A percentile compares a stretch with the other conserved stretches of the same genome.
These are phyloP conservation scores for Micronisus gabar DNA, from an alignment of 2,113 vertebrate species.

Conservation along the genomic window DNA sequence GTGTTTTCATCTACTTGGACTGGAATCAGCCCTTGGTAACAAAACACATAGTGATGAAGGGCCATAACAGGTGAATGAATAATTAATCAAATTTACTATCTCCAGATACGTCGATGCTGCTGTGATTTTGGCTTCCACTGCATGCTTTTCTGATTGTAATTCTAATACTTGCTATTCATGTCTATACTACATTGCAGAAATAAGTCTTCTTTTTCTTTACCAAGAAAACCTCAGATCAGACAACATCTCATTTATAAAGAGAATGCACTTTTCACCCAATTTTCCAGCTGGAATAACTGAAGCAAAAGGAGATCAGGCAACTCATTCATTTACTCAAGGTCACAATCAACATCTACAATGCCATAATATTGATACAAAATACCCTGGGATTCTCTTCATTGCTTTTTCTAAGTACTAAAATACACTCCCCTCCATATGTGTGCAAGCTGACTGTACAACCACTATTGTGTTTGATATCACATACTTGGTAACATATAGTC, in stretches of 20 bases:
- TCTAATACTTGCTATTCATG: neutral
- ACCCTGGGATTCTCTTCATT: neutral
- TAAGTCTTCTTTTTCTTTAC: neutral
- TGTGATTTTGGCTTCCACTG: neutral
- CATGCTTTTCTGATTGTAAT: neutral
- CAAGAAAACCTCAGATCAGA: neutral
- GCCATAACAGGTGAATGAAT: neutral
- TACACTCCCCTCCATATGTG: neutral
- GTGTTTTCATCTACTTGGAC: neutral
- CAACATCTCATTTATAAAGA: slow-evolving; percentile 1
- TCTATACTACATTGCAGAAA: neutral
- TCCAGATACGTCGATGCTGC: neutral
- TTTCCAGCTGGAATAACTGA: slow-evolving; percentile 9
- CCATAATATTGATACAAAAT: neutral
- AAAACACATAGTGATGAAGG: neutral
- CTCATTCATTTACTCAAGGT: neutral
- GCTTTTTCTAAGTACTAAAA: neutral
- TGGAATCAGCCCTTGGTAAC: neutral
- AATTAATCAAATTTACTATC: slow-evolving; percentile 11
- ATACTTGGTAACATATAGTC: neutral
- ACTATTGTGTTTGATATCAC: neutral
- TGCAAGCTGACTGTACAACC: neutral
- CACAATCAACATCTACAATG: neutral
- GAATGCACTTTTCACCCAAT: neutral
- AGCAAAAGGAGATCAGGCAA: slow-evolving; percentile 27